Evolutionary conservation across 1,140 invertebrate species (phyloP).

Genomic region (Drosophila parvula): DNA sequence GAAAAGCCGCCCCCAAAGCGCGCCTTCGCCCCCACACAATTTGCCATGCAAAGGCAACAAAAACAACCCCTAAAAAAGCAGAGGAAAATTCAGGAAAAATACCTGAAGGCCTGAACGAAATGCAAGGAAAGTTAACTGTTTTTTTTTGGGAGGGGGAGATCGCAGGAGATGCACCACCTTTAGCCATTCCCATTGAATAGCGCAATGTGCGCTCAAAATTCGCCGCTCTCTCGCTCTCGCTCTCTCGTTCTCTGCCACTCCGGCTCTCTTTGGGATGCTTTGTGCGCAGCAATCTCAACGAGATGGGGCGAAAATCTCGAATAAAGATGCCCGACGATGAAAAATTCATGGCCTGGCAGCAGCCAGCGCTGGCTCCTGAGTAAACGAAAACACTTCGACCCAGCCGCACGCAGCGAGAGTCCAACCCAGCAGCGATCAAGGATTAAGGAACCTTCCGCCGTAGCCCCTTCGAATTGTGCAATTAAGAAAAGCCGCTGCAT

Average conservation of each 20-base stretch:
- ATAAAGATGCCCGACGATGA: slow-evolving; percentile 71
- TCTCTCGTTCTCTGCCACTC: slow-evolving; percentile 19
- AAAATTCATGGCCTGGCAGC: slow-evolving; percentile 77
- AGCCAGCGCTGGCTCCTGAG: slow-evolving; percentile 73
- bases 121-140: background rate
- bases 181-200: slow-evolving; percentile 1
- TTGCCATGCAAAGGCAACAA: background rate
- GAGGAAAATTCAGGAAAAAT: slow-evolving; percentile 21
- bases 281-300: slow-evolving; percentile 69
- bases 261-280: slow-evolving; percentile 31
- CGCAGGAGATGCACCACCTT: slow-evolving; percentile 19
- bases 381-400: slow-evolving; percentile 80
- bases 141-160: too few relatives aligned
- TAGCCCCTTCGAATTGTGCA: slow-evolving; percentile 55
- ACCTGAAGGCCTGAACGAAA: slow-evolving; percentile 6
- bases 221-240: background rate
- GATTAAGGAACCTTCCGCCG: slow-evolving; percentile 5
- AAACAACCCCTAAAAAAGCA: slow-evolving; percentile 32
- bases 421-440: slow-evolving; percentile 17
- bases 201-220: slow-evolving; percentile 3
- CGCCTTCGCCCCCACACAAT: background rate
- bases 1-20: slow-evolving; percentile 22
- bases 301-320: slow-evolving; percentile 78
- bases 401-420: slow-evolving; percentile 70
- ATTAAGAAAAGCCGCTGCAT: slow-evolving; percentile 53